phyloP scores from a whole-genome alignment of 2,797 vertebrate species.

The Eremophila alpestris region DNA sequence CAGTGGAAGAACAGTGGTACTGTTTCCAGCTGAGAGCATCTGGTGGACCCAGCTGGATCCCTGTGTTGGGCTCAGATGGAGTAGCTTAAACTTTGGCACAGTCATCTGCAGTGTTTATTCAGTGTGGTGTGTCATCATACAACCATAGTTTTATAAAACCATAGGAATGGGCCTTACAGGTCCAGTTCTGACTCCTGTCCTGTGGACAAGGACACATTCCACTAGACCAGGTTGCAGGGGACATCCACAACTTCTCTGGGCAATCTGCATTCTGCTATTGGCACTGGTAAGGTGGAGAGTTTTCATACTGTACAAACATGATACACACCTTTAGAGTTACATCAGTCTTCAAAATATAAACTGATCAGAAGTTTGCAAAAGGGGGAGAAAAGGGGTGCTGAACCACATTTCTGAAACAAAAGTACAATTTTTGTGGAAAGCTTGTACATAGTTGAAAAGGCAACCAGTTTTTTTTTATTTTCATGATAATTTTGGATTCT shows the following conservation, averaged over 20 bases:
- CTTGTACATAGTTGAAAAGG: background rate
- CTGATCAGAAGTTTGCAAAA: background rate
- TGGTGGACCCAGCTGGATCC: background rate
- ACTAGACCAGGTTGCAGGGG: background rate
- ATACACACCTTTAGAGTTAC: background rate
- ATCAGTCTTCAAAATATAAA: background rate
- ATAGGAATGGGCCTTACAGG: background rate
- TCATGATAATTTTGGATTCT: background rate
- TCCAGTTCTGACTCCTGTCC: accelerated
- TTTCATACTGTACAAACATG: background rate
- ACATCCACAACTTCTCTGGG: background rate
- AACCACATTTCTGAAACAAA: background rate
- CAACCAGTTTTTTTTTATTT: background rate
- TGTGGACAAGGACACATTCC: background rate
- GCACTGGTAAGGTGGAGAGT: background rate
- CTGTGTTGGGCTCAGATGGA: background rate
- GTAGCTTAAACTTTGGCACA: background rate
- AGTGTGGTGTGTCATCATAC: background rate
- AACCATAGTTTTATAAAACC: background rate
- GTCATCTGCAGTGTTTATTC: background rate
- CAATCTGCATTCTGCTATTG: background rate
- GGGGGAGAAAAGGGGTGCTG: accelerated
- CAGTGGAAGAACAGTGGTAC: background rate
- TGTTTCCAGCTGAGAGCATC: background rate
- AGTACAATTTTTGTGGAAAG: background rate